A percentile compares a stretch with the other conserved stretches of the same genome.
Conservation (phyloP, 2,797 vertebrate species). For the Chrosomus eos region DNA sequence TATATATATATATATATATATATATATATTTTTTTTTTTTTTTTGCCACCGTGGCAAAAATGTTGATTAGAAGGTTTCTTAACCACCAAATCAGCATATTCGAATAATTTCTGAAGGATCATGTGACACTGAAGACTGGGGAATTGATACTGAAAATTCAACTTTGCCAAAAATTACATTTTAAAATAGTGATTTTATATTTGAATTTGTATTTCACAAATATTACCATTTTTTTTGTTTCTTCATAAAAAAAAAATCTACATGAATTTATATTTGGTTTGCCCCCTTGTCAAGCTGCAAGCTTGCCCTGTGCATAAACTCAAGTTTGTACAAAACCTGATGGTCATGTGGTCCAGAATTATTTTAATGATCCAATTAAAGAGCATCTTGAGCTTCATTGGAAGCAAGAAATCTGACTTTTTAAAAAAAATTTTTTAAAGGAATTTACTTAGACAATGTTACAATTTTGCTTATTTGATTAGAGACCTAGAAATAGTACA, state of each 20-base stretch:
- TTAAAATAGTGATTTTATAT: background rate
- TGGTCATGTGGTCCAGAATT: background rate
- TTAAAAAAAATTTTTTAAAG: background rate
- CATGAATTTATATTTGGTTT: background rate
- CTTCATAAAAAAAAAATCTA: background rate
- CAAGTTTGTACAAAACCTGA: background rate
- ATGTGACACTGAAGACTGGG: background rate
- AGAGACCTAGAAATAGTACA: background rate
- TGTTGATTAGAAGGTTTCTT: background rate
- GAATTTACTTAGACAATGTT: background rate
- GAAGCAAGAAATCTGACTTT: too few relatives aligned
- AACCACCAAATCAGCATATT: background rate
- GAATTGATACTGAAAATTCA: background rate
- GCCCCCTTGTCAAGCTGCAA: background rate
- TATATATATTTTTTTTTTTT: too few relatives aligned
- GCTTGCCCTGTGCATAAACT: background rate
- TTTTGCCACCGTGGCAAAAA: too few relatives aligned
- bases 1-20: too few relatives aligned
- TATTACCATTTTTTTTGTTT: background rate
- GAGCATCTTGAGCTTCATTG: background rate
- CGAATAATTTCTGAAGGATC: background rate
- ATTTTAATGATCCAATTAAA: slow-evolving; percentile 1
- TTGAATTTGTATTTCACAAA: background rate
- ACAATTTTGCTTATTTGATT: background rate
- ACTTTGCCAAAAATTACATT: background rate